These are phyloP conservation scores for Sciurus vulgaris DNA, from an alignment of 2,797 vertebrate species.

Conservation along the genomic window DNA sequence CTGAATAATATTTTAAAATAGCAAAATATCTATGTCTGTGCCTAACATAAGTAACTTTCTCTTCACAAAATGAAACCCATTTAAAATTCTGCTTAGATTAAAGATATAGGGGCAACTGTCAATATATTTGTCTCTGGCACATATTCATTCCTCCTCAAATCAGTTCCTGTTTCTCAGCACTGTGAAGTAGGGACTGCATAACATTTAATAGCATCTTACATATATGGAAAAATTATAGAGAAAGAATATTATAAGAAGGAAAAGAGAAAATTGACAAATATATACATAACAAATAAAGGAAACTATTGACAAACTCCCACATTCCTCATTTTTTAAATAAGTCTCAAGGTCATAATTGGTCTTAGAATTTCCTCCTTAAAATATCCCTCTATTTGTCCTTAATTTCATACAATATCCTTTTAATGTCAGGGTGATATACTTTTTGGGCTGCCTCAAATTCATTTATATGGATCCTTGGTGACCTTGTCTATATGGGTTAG, in stretches of 20 bases:
- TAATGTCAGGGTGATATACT: background rate
- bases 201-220: background rate
- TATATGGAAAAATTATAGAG: background rate
- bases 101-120: background rate
- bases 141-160: background rate
- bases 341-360: background rate
- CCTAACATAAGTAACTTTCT: background rate
- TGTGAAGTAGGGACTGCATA: background rate
- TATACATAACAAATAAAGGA: background rate
- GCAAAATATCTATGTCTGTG: background rate
- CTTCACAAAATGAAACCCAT: background rate
- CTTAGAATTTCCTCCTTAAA: background rate
- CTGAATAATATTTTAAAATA: too few species aligned
- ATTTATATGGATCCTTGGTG: background rate
- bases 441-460: background rate
- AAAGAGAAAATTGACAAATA: background rate
- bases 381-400: background rate
- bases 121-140: background rate
- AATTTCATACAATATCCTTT: background rate
- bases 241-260: background rate
- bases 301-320: background rate
- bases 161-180: background rate
- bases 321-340: background rate
- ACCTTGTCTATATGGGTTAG: background rate
- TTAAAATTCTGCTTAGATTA: background rate